Evolutionary conservation across 2,888 invertebrate genomes (phyloP).

Genomic region (Gibbula magus): DNA sequence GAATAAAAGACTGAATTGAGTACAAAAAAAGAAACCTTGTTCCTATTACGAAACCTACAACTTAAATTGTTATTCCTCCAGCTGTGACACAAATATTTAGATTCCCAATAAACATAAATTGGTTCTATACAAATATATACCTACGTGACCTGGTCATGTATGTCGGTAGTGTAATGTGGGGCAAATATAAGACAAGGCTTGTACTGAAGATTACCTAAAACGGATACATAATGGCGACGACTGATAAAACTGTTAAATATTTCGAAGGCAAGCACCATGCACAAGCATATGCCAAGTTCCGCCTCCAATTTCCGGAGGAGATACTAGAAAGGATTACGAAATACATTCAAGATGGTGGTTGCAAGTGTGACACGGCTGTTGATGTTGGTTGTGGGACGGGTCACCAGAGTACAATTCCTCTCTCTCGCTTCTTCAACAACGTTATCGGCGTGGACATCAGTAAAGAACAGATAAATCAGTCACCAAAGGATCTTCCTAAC

Average conservation of each 20-base stretch:
- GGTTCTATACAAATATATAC: too few species aligned
- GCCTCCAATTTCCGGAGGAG: background rate
- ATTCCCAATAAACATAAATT: too few species aligned
- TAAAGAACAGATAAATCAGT: constrained; percentile 71
- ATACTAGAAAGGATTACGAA: background rate
- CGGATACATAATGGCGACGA: too few species aligned
- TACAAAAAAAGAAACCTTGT: too few species aligned
- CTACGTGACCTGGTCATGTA: too few species aligned
- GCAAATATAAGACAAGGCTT: too few species aligned
- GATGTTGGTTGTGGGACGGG: constrained; percentile 77
- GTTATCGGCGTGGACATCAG: constrained; percentile 76
- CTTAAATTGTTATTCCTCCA: too few species aligned
- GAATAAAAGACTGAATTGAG: too few species aligned
- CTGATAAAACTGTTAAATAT: background rate
- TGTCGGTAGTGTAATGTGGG: too few species aligned
- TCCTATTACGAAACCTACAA: too few species aligned
- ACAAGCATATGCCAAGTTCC: background rate
- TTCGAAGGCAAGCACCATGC: background rate
- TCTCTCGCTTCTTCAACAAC: constrained; percentile 72
- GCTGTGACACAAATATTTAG: too few species aligned
- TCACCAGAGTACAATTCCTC: constrained; percentile 71
- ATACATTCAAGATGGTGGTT: background rate
- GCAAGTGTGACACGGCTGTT: constrained; percentile 54
- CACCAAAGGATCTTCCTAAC: constrained; percentile 48
- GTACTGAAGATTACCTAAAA: too few species aligned